A percentile compares a stretch with the other conserved stretches of the same genome.
Evolutionary conservation across 2,797 vertebrate species (phyloP).

Genomic region (Champsocephalus esox): DNA sequence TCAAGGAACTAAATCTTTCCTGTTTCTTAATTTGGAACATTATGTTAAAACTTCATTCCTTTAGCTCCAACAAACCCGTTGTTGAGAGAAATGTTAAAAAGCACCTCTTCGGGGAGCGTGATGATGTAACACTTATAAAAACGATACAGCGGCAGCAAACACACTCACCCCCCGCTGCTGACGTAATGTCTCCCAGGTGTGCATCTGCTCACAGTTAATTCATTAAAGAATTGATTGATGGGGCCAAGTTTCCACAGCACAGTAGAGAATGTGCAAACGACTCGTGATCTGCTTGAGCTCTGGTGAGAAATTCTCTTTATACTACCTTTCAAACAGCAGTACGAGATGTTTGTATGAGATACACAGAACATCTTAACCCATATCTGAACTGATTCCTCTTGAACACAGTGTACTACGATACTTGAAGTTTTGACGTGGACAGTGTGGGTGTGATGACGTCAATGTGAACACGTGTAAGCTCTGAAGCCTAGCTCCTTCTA

Average conservation of each 20-base stretch:
- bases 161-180: slow-evolving; percentile 41
- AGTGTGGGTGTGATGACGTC: slow-evolving; percentile 43
- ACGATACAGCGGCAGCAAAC: slow-evolving; percentile 44
- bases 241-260: slow-evolving; percentile 72
- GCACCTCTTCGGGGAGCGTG: slow-evolving; percentile 40
- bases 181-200: slow-evolving; percentile 62
- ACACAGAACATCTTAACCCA: neutral
- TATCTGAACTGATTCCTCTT: slow-evolving; percentile 18
- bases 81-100: slow-evolving; percentile 46
- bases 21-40: slow-evolving; percentile 17
- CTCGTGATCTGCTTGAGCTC: slow-evolving; percentile 36
- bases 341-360: neutral
- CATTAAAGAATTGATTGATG: slow-evolving; percentile 54
- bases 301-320: slow-evolving; percentile 33
- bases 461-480: slow-evolving; percentile 53
- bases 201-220: slow-evolving; percentile 74
- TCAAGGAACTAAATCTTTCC: neutral
- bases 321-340: neutral
- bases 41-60: slow-evolving; percentile 25
- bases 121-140: slow-evolving; percentile 64
- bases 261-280: slow-evolving; percentile 38
- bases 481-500: slow-evolving; percentile 43
- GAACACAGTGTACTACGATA: neutral
- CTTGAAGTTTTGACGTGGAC: slow-evolving; percentile 34
- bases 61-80: slow-evolving; percentile 23